Conservation (phyloP, 2,113 vertebrate genomes). For the Oryzias javanicus region DNA sequence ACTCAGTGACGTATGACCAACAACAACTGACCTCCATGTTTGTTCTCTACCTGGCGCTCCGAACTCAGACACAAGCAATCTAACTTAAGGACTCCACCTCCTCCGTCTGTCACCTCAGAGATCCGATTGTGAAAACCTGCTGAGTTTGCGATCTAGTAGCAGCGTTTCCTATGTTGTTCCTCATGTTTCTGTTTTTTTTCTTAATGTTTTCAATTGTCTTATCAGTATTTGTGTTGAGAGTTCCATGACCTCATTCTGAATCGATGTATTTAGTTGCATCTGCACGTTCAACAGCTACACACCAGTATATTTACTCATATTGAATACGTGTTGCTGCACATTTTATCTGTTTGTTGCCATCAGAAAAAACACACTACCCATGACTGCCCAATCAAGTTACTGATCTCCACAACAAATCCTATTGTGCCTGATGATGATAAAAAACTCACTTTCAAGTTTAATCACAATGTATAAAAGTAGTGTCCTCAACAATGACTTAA, state of each 20-base stretch:
- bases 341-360: slow-evolving; percentile 29
- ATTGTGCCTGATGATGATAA: slow-evolving; percentile 53
- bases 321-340: slow-evolving; percentile 32
- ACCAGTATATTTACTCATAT: slow-evolving; percentile 7
- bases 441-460: slow-evolving; percentile 1
- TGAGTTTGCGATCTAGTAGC: slow-evolving; percentile 5
- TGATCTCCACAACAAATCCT: slow-evolving; percentile 39
- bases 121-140: slow-evolving; percentile 14
- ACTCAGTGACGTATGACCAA: slow-evolving; percentile 71
- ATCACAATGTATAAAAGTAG: slow-evolving; percentile 10
- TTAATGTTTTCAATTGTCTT: slow-evolving; percentile 12
- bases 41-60: slow-evolving; percentile 44
- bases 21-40: slow-evolving; percentile 16
- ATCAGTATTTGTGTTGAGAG: too few species aligned
- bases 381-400: slow-evolving; percentile 17
- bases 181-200: slow-evolving; percentile 40
- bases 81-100: slow-evolving; percentile 24
- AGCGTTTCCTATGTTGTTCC: slow-evolving; percentile 40
- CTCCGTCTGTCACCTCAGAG: slow-evolving; percentile 19
- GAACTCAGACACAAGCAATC: slow-evolving; percentile 43
- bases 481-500: slow-evolving; percentile 3
- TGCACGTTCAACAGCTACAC: slow-evolving; percentile 35
- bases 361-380: slow-evolving; percentile 13
- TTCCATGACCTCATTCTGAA: slow-evolving; percentile 53
- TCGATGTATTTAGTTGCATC: slow-evolving; percentile 27